A percentile compares a stretch with the other conserved stretches of the same genome.
Evolutionary conservation across 2,113 vertebrate species (phyloP).

Genomic region (Tragelaphus strepsiceros): DNA sequence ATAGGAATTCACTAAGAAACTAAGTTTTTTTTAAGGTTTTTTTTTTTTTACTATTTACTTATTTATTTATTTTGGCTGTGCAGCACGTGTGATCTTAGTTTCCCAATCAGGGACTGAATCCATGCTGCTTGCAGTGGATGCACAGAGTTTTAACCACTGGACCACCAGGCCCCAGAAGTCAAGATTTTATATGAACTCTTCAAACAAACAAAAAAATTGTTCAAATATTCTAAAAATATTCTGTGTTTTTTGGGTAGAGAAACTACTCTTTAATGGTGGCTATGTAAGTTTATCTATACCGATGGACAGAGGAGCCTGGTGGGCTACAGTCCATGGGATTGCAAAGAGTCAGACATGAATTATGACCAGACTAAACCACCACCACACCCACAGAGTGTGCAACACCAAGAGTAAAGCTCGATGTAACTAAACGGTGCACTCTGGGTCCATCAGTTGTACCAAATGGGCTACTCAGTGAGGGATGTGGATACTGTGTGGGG

Average conservation of each 20-base stretch:
- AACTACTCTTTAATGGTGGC: not conserved
- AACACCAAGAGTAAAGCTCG: not conserved
- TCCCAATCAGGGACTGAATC: not conserved
- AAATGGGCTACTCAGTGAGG: not conserved
- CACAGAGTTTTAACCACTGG: not conserved
- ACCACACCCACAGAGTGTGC: not conserved
- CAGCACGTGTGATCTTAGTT: not conserved
- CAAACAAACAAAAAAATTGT: not conserved
- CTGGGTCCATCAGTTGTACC: not conserved
- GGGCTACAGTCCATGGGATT: not conserved
- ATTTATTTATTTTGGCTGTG: not conserved
- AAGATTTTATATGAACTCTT: slow-evolving; percentile 4
- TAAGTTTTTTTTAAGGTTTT: not conserved
- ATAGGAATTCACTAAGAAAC: not conserved
- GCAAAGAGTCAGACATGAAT: not conserved
- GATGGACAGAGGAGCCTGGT: not conserved
- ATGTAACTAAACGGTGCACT: not conserved
- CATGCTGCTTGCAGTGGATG: not conserved
- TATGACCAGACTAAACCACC: not conserved
- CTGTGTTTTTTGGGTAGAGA: not conserved
- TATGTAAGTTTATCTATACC: not conserved
- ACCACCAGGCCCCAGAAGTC: not conserved
- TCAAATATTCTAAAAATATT: not conserved
- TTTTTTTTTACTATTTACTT: not conserved
- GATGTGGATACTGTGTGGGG: not conserved